These are phyloP conservation scores for Poeciliopsis retropinna DNA, from an alignment of 2,113 vertebrate genomes.

Conservation along the genomic window DNA sequence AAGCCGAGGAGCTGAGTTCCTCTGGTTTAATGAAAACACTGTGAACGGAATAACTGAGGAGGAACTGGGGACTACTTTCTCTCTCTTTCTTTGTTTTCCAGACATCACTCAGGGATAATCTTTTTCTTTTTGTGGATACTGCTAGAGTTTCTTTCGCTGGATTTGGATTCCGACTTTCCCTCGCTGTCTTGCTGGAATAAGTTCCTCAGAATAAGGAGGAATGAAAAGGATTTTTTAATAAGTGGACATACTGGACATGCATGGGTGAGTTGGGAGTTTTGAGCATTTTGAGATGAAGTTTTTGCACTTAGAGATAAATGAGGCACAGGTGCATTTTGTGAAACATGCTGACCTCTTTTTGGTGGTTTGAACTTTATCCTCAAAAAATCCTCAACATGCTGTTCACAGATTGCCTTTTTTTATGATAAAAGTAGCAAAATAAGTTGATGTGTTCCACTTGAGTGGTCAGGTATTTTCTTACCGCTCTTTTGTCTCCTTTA, in stretches of 20 bases:
- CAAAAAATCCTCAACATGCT: not conserved
- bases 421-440: constrained; percentile 61
- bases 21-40: constrained; percentile 46
- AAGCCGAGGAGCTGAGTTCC: constrained; percentile 46
- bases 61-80: constrained; percentile 38
- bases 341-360: constrained; percentile 8
- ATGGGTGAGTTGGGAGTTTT: constrained; percentile 66
- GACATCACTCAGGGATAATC: constrained; percentile 61
- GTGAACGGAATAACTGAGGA: constrained; percentile 67
- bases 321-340: constrained; percentile 53
- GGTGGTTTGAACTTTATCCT: not conserved
- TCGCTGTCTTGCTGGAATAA: constrained; percentile 62
- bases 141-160: constrained; percentile 64
- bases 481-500: constrained; percentile 63
- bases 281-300: constrained; percentile 8
- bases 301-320: constrained; percentile 5
- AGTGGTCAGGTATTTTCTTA: constrained; percentile 73
- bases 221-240: constrained; percentile 58
- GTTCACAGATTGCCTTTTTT: constrained; percentile 29
- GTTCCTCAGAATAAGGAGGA: constrained; percentile 47
- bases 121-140: constrained; percentile 56
- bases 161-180: constrained; percentile 69
- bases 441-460: constrained; percentile 72
- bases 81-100: constrained; percentile 48
- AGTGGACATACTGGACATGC: constrained; percentile 69